Evolutionary conservation across 2,113 vertebrate genomes (phyloP).

Genomic region (Pipa parva): DNA sequence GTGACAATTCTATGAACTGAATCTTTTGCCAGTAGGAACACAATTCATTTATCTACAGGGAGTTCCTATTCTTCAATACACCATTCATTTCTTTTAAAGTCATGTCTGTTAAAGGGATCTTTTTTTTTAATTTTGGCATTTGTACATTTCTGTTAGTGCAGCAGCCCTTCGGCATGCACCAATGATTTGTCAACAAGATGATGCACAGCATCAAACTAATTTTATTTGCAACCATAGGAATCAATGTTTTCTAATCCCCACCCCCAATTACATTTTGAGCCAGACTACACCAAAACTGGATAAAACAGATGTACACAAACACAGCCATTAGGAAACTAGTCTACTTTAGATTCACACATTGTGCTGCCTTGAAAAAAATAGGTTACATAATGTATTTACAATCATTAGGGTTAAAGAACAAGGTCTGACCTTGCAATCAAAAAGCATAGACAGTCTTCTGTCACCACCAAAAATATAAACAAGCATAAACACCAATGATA

Average conservation of each 20-base stretch:
- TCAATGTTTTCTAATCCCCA: too few species aligned
- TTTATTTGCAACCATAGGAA: too few species aligned
- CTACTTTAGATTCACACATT: background rate
- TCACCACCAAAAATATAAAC: background rate
- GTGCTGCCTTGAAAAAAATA: background rate
- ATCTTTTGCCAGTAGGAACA: conserved; percentile 6
- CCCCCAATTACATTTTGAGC: too few species aligned
- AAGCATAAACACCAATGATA: conserved; percentile 8
- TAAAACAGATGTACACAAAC: background rate
- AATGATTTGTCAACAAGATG: too few species aligned
- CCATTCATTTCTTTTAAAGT: background rate
- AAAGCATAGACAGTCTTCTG: background rate
- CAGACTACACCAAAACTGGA: background rate
- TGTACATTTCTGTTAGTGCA: too few species aligned
- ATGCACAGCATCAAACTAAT: too few species aligned
- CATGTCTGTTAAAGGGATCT: background rate
- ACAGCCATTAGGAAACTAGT: background rate
- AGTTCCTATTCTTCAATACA: too few species aligned
- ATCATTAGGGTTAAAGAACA: background rate
- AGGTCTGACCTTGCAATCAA: background rate
- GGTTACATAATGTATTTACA: background rate
- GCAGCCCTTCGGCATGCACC: too few species aligned
- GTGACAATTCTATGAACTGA: background rate
- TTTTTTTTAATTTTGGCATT: too few species aligned
- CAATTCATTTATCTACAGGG: background rate